These are phyloP conservation scores for Taeniopygia guttata DNA, from an alignment of 2,797 vertebrate genomes.

Conservation along the genomic window DNA sequence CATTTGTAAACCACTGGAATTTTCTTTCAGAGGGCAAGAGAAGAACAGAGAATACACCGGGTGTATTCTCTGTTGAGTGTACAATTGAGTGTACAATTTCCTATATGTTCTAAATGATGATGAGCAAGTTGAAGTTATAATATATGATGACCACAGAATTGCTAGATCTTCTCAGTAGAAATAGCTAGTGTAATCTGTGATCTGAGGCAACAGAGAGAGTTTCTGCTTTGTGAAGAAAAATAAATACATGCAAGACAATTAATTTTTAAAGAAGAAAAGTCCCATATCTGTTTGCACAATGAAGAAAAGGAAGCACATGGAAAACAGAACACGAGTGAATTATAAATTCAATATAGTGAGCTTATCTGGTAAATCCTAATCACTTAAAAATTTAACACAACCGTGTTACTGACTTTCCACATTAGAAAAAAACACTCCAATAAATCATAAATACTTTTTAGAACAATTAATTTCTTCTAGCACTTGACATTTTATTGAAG, in stretches of 20 bases:
- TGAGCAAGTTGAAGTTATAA: neutral
- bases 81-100: neutral
- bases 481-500: neutral
- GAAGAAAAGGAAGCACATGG: neutral
- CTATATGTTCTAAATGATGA: neutral
- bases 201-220: neutral
- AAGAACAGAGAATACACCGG: neutral
- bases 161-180: neutral
- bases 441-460: neutral
- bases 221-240: neutral
- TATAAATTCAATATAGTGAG: neutral
- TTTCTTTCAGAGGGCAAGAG: neutral
- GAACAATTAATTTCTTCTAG: neutral
- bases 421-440: neutral
- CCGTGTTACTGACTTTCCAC: neutral
- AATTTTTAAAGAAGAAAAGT: neutral
- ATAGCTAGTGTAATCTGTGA: neutral
- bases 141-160: neutral
- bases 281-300: neutral
- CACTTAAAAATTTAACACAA: neutral
- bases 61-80: neutral
- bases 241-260: neutral
- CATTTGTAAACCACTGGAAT: neutral
- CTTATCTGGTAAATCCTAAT: neutral
- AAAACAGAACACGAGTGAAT: neutral